These are phyloP conservation scores for Rhagonycha fulva DNA, from an alignment of 2,888 invertebrate genomes.

Conservation along the genomic window DNA sequence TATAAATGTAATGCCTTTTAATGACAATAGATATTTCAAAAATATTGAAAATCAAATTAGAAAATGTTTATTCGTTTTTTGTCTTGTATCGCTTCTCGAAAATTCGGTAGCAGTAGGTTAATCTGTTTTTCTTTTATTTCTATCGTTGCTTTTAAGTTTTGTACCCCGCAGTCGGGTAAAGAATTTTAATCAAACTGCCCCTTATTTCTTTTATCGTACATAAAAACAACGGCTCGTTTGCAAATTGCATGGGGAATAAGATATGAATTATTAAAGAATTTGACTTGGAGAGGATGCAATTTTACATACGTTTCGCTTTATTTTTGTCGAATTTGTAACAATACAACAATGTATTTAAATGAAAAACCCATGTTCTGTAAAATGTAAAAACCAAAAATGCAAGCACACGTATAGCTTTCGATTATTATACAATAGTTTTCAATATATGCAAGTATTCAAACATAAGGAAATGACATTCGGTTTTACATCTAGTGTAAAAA, in stretches of 20 bases:
- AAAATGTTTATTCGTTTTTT: not conserved
- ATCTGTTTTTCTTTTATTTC: slow-evolving; percentile 30
- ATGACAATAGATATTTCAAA: not conserved
- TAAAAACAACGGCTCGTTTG: slow-evolving; percentile 47
- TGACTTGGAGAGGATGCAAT: slow-evolving; percentile 17
- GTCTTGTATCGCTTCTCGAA: not conserved
- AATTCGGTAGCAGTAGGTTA: slow-evolving; percentile 10
- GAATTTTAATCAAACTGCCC: slow-evolving; percentile 55
- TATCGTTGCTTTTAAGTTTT: slow-evolving; percentile 29
- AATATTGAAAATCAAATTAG: not conserved
- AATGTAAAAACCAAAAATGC: not conserved
- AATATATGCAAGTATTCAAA: too few species aligned
- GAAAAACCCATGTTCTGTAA: not conserved
- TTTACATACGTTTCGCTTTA: slow-evolving; percentile 8
- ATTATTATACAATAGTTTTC: not conserved
- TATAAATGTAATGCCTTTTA: not conserved
- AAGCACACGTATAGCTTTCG: not conserved
- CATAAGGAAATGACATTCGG: too few species aligned
- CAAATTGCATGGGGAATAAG: slow-evolving; percentile 44
- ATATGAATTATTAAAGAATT: slow-evolving; percentile 44
- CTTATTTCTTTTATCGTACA: slow-evolving; percentile 45
- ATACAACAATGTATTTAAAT: not conserved
- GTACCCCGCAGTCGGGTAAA: slow-evolving; percentile 38
- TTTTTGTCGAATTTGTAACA: not conserved
- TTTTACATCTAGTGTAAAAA: too few species aligned